Evolutionary conservation across 2,797 vertebrate genomes (phyloP), one percentile per base, ranked within the genome.

Genomic region (Perodicticus potto): DNA sequence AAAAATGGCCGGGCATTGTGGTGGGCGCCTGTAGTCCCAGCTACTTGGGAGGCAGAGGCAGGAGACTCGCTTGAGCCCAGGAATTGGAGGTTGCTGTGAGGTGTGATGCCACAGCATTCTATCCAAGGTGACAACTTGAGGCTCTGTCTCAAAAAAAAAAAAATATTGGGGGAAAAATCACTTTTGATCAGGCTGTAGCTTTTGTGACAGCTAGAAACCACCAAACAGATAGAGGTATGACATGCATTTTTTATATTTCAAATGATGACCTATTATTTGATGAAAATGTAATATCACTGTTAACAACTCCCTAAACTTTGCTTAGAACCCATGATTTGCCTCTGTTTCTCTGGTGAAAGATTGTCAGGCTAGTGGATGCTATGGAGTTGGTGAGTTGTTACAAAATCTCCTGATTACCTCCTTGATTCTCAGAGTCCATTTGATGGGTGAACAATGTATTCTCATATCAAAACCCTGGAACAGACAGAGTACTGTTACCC

Each of bases 181-280:
- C 40, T 89, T 80, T 40, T 70, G 40, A 88, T 91, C 34, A 70
- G 55, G 55, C 9, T 67, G 34, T 7, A 70, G 59, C 20, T 22
- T 69, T 76, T 34, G 77, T 67, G 59, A 57, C 34, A 91, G 61
- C 73, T 55, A 78, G 32, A 93, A 84, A 49, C 22, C 80, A 37
- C 32, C 67, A 61, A 25, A 20, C 32, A 23, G 11, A 20, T 32
- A 16, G 61, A 70, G 63, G 23, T 29, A 34, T 19, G 22, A 29
- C 84, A 65, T 49, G 65, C 27, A 67, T 69, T 53, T 93, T 88
- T 81, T 89, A 57, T 61, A 74, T 80, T 91, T 55, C 67, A 76
- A 37, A 81, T 85, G 70, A 78, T 95, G 43, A 34, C 63, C 12
- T 72, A 11, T 55, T 69, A 55, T 27, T 45, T 87, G 45, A 27